phyloP scores from a whole-genome alignment of 2,797 vertebrate species.

The Sebastiscus albofasciatus region DNA sequence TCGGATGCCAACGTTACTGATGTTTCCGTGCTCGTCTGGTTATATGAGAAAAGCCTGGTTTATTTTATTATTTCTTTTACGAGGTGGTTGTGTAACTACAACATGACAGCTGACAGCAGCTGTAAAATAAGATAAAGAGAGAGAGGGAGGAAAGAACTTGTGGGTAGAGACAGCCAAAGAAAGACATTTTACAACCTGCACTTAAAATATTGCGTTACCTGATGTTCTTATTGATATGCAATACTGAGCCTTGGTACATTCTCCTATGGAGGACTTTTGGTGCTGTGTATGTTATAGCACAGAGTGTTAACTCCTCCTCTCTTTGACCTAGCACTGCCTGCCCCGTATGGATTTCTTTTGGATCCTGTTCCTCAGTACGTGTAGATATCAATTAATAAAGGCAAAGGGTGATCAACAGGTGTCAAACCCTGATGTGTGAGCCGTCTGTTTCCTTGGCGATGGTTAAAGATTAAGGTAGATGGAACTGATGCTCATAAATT shows the following conservation, averaged over 20 bases:
- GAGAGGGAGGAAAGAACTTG: not conserved
- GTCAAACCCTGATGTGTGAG: not conserved
- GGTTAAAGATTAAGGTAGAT: conserved; percentile 30
- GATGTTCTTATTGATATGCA: conserved; percentile 56
- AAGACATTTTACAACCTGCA: conserved; percentile 49
- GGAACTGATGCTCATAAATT: conserved; percentile 11
- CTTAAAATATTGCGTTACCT: conserved; percentile 55
- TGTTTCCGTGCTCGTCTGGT: conserved; percentile 11
- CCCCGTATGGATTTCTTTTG: not conserved
- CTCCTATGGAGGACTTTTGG: not conserved
- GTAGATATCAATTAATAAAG: not conserved
- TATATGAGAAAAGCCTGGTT: conserved; percentile 36
- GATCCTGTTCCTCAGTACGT: not conserved
- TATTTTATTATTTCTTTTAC: conserved; percentile 22
- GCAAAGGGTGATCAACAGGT: not conserved
- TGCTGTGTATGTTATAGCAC: not conserved
- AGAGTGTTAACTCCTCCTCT: conserved; percentile 1
- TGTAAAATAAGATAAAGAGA: conserved; percentile 52
- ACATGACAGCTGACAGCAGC: conserved; percentile 43
- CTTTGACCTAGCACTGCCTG: conserved; percentile 6
- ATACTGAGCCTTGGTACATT: conserved; percentile 1
- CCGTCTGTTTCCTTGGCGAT: conserved; percentile 5
- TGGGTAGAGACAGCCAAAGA: conserved; percentile 26
- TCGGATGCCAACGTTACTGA: not conserved
- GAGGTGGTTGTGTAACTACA: conserved; percentile 36